Evolutionary conservation across 1,140 invertebrate species (phyloP).

Genomic region (Sycophila sp.): DNA sequence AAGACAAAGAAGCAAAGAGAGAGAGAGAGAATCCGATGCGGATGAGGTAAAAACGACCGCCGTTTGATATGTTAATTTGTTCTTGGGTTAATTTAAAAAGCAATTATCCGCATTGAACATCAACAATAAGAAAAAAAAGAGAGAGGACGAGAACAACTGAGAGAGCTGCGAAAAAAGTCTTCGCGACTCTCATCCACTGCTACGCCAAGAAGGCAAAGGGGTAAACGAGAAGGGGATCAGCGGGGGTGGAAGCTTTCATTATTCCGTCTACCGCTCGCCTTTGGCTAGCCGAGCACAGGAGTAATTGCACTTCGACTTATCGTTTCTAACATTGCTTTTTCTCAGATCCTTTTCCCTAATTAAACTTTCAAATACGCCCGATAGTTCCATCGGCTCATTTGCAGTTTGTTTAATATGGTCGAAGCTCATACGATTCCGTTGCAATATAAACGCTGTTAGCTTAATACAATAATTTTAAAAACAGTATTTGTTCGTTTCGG

Average conservation of each 20-base stretch:
- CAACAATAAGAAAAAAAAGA: neutral
- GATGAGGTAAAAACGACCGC: neutral
- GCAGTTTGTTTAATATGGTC: too few species aligned
- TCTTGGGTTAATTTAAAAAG: conserved; percentile 20
- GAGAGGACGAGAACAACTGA: neutral
- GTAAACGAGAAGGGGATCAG: neutral
- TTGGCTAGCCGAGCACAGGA: neutral
- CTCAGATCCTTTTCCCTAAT: conserved; percentile 4
- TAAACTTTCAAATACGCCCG: neutral
- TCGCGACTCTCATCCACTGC: neutral
- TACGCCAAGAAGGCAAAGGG: neutral
- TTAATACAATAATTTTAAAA: too few species aligned
- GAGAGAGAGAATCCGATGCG: too few species aligned
- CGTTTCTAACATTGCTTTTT: neutral
- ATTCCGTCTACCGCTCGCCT: neutral
- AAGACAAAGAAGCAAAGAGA: neutral
- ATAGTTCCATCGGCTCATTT: neutral
- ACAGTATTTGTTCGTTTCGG: neutral
- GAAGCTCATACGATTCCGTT: too few species aligned
- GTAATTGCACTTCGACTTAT: conserved; percentile 1
- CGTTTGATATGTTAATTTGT: conserved; percentile 19
- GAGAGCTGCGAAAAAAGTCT: neutral
- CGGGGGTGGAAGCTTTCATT: conserved; percentile 7
- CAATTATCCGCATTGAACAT: neutral
- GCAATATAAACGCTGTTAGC: too few species aligned